Evolutionary conservation across 2,113 vertebrate genomes (phyloP), one percentile per base, ranked within the genome.

Genomic region (Aleadryas rufinucha): DNA sequence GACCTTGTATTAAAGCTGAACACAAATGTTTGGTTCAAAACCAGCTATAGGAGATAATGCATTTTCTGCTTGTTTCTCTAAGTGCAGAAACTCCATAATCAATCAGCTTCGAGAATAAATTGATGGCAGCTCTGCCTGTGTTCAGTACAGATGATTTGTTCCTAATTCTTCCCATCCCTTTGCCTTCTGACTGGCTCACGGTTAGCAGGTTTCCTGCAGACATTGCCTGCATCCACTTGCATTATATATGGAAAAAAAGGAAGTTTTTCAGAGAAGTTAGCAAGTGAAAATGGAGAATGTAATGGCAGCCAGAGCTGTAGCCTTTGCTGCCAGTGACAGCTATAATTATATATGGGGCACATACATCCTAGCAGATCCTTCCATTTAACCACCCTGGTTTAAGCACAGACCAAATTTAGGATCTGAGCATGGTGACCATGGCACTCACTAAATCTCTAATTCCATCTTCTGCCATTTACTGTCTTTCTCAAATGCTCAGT

Each of bases 401-500:
- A 85, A 90, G 69, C 49, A 16, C 6, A 82, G 83, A 45, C 95
- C 95, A 92, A 88, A 95, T 93, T 94, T 92, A 96, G 95, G 90
- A 93, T 88, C 76, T 93, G 45, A 90, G 86, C 76, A 0, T 27
- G 93, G 94, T 93, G 95, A 90, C 93, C 95, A 11, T 37, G 77
- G 90, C 64, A n/a, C 88, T 94, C 18, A 4, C 86, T 44, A 17
- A 24, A 84, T 90, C 90, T 84, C 80, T 84, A 1, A 87, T 92
- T 94, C 93, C 65, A 53, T 94, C 90, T 96, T 92, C 90, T 93
- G 37, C 85, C 92, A 59, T 93, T 95, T 90, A 63, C 93, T 78
- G 52, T 24, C 92, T 91, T 83, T 90, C 88, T 96, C 88, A 95
- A 78, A 82, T 81, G 86, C 93, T 96, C 90, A 57, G 69, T 68